Percentiles rank a stretch among this genome's conserved stretches.
phyloP scores from a whole-genome alignment of 2,797 vertebrate species.

The Betta splendens region DNA sequence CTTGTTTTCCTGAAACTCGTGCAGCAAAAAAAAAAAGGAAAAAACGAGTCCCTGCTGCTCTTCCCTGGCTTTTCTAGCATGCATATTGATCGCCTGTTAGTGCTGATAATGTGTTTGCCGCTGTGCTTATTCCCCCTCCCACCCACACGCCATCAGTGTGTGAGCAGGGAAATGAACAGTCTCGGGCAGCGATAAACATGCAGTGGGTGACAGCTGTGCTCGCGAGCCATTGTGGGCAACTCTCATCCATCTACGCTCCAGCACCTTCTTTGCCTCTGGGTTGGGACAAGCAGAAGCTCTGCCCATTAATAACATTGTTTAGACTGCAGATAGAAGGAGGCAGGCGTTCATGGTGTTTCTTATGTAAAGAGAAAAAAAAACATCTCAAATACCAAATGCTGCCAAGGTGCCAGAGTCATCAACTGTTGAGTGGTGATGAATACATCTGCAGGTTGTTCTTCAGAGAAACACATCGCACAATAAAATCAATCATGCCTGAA shows the following conservation, averaged over 20 bases:
- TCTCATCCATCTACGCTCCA: slow-evolving; percentile 54
- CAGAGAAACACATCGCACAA: not conserved
- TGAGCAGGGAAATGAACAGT: slow-evolving; percentile 7
- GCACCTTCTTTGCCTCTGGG: slow-evolving; percentile 44
- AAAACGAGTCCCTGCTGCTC: slow-evolving; percentile 16
- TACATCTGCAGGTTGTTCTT: not conserved
- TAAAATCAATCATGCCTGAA: not conserved
- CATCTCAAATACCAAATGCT: not conserved
- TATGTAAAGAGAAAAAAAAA: not conserved
- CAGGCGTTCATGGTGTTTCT: not conserved
- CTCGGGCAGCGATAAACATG: slow-evolving; percentile 50
- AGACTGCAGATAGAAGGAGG: slow-evolving; percentile 7
- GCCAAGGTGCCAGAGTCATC: not conserved
- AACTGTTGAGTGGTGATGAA: not conserved
- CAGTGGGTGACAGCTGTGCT: slow-evolving; percentile 48
- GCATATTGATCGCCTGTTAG: slow-evolving; percentile 47
- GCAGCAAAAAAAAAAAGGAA: slow-evolving; percentile 11
- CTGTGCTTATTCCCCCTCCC: slow-evolving; percentile 12
- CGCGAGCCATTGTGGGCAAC: slow-evolving; percentile 27
- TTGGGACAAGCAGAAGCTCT: slow-evolving; percentile 22
- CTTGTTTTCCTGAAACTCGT: slow-evolving; percentile 3
- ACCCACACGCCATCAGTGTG: slow-evolving; percentile 8
- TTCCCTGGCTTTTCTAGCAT: slow-evolving; percentile 7
- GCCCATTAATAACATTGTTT: slow-evolving; percentile 2
- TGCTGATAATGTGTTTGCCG: slow-evolving; percentile 49